Evolutionary conservation across 2,888 invertebrate species (phyloP).

Genomic region (Heliconius ismenius): DNA sequence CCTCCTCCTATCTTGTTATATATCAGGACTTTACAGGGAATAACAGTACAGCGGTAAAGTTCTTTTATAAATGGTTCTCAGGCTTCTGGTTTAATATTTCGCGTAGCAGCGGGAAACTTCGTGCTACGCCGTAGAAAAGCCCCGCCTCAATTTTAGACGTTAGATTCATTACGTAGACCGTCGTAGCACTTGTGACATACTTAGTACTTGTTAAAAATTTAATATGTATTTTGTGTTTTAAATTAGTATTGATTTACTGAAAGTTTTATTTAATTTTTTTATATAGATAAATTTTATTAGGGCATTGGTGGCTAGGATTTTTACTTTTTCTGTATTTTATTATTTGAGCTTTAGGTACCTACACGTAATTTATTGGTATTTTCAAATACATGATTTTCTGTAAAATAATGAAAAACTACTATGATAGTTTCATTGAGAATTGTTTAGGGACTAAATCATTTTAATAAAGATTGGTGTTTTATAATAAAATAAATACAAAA

Average conservation of each 20-base stretch:
- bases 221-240: neutral
- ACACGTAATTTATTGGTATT: neutral
- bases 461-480: neutral
- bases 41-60: constrained; percentile 40
- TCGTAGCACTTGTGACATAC: constrained; percentile 31
- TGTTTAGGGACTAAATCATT: neutral
- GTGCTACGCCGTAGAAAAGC: constrained; percentile 56
- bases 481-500: neutral
- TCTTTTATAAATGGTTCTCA: constrained; percentile 53
- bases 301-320: neutral
- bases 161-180: constrained; percentile 50
- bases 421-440: neutral
- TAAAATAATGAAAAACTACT: neutral
- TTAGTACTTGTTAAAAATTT: neutral
- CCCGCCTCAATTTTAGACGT: constrained; percentile 63
- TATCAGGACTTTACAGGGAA: constrained; percentile 20
- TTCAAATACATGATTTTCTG: neutral
- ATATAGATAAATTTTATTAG: neutral
- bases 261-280: neutral
- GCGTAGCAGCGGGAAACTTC: constrained; percentile 64
- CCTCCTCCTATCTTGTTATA: constrained; percentile 38
- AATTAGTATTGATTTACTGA: neutral
- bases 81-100: constrained; percentile 50
- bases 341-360: neutral
- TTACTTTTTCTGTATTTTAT: neutral